Evolutionary conservation across 2,113 vertebrate species (phyloP).

Genomic region (Pavo muticus): DNA sequence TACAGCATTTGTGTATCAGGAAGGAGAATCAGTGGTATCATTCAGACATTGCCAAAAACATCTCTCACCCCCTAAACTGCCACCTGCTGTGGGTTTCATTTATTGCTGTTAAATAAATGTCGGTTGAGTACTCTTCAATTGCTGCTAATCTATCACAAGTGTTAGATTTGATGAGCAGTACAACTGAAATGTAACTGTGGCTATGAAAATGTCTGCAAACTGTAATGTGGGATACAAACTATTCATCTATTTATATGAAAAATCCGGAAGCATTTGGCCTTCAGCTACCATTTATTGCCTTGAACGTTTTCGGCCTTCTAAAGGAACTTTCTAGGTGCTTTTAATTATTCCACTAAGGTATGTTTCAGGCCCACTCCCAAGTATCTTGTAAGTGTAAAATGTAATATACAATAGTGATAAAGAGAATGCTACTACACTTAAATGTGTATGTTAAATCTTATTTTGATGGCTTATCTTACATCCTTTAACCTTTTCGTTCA

Average conservation of each 20-base stretch:
- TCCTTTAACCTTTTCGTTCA: not conserved
- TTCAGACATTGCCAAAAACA: not conserved
- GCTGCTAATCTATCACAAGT: not conserved
- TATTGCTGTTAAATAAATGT: not conserved
- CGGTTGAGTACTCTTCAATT: not conserved
- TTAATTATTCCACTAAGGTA: not conserved
- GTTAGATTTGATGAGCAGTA: not conserved
- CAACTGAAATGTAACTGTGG: not conserved
- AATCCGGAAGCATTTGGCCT: not conserved
- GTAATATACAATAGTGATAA: not conserved
- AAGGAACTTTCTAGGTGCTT: not conserved
- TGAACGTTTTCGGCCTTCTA: not conserved
- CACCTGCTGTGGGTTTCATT: conserved; percentile 15
- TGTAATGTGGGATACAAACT: not conserved
- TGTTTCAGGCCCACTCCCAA: not conserved
- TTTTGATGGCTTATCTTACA: not conserved
- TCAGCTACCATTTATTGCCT: not conserved
- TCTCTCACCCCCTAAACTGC: not conserved
- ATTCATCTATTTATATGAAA: not conserved
- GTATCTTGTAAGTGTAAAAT: not conserved
- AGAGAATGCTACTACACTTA: not conserved
- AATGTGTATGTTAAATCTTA: not conserved
- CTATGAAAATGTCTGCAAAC: not conserved
- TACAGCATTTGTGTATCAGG: conserved; percentile 24
- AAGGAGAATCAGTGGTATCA: conserved; percentile 18